phyloP scores from a whole-genome alignment of 2,888 invertebrate species.

The Gymnoscelis rufifasciata region DNA sequence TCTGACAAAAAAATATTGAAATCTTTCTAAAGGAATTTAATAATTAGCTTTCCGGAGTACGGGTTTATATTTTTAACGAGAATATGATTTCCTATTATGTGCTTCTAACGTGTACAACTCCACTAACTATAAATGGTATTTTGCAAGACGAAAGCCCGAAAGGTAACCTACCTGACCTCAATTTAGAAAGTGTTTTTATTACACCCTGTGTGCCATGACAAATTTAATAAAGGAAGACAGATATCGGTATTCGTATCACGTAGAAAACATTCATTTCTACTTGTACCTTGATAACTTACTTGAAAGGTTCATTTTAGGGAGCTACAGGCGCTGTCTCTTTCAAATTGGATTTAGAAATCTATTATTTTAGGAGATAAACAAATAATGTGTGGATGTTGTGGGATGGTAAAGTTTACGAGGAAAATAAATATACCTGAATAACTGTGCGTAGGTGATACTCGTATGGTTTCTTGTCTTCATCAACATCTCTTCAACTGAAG shows the following conservation, averaged over 20 bases:
- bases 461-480: no score
- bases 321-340: conserved; percentile 7
- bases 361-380: conserved; percentile 18
- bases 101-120: background rate
- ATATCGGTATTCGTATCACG: conserved; percentile 19
- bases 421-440: no score
- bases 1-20: no score
- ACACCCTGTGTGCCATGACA: conserved; percentile 12
- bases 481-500: no score
- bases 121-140: background rate
- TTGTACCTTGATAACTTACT: conserved; percentile 23
- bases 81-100: no score
- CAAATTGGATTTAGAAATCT: conserved; percentile 15
- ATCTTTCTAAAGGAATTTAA: no score
- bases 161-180: conserved; percentile 1
- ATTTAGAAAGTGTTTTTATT: conserved; percentile 3
- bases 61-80: no score
- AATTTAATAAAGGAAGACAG: conserved; percentile 20
- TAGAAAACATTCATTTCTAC: conserved; percentile 21
- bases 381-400: conserved; percentile 8
- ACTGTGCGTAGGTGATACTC: no score
- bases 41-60: no score
- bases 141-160: background rate
- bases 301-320: conserved; percentile 21
- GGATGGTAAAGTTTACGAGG: background rate